These are phyloP conservation scores for Myotis findleyi DNA, from an alignment of 2,797 vertebrate genomes.

Conservation along the genomic window DNA sequence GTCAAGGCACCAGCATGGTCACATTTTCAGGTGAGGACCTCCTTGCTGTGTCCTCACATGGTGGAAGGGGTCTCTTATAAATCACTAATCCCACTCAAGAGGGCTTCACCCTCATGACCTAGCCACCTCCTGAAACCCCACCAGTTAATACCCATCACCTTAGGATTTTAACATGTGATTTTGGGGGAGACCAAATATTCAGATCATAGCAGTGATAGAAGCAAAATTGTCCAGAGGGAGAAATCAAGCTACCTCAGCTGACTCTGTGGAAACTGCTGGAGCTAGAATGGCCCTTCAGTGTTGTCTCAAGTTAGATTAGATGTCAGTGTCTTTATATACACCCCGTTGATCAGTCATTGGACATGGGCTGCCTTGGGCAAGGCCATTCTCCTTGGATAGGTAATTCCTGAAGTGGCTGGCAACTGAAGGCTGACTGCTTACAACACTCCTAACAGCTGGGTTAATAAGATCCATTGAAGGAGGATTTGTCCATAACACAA, in stretches of 20 bases:
- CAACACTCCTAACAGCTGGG: background rate
- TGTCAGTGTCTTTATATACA: background rate
- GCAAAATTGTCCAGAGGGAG: background rate
- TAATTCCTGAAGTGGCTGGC: background rate
- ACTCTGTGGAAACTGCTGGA: background rate
- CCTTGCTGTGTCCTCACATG: background rate
- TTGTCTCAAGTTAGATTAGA: background rate
- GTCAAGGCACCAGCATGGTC: background rate
- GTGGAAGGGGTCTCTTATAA: background rate
- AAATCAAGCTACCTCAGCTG: background rate
- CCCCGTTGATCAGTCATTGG: background rate
- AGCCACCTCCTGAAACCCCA: background rate
- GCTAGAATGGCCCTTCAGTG: background rate
- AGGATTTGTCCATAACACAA: background rate
- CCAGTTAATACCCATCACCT: background rate
- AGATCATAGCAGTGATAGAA: background rate
- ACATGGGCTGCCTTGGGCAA: background rate
- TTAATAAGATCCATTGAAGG: background rate
- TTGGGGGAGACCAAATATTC: background rate
- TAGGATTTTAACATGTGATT: background rate
- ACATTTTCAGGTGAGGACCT: background rate
- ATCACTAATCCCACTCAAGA: background rate
- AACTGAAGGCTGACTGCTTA: background rate
- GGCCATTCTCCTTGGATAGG: background rate
- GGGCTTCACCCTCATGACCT: background rate